Evolutionary conservation across 2,797 vertebrate species (phyloP), one percentile per base, ranked within the genome.

Genomic region (Luscinia luscinia): DNA sequence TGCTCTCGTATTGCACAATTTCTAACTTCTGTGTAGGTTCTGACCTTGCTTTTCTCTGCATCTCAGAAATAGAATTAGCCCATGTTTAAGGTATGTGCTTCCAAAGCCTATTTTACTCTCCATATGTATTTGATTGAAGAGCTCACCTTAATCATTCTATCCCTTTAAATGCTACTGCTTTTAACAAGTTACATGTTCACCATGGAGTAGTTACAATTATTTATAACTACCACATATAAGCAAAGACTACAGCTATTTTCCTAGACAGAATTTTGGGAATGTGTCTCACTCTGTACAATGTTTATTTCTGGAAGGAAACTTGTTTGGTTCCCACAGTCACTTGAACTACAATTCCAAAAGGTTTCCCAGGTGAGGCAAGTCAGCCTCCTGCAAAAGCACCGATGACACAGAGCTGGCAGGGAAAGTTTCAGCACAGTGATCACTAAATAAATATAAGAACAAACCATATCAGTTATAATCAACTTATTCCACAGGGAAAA

Each of bases 231-330:
- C 32, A 28, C 23, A 62, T 15, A 49, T 16, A 51, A 79, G 41
- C 32, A 36, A 62, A 15, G 11, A 38, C 46, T 79, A 74, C 45
- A 59, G 3, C 0, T 18, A 40, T 43, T 89, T 62, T 68, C 58
- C 66, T 30, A 48, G 3, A 28, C 8, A 38, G 57, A 89, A 58
- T 55, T 83, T 72, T 9, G 14, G 38, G 38, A 78, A 59, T 0
- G 19, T 18, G 11, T 21, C 52, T 90, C 12, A 12, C 34, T 77
- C 66, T 5, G 23, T 49, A 43, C 45, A 26, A 13, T 22, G 34
- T 34, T 76, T 92, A 86, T 57, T 93, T 96, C 78, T 28, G 46
- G 40, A 72, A 70, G 64, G 51, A 90, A 92, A 49, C 5, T 11
- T 59, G 46, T 36, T 55, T 84, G 55, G 30, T 67, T 92, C 90